Percentiles rank a stretch among this genome's conserved stretches.
Evolutionary conservation across 2,797 vertebrate species (phyloP).

Genomic region (Australoheros facetus): DNA sequence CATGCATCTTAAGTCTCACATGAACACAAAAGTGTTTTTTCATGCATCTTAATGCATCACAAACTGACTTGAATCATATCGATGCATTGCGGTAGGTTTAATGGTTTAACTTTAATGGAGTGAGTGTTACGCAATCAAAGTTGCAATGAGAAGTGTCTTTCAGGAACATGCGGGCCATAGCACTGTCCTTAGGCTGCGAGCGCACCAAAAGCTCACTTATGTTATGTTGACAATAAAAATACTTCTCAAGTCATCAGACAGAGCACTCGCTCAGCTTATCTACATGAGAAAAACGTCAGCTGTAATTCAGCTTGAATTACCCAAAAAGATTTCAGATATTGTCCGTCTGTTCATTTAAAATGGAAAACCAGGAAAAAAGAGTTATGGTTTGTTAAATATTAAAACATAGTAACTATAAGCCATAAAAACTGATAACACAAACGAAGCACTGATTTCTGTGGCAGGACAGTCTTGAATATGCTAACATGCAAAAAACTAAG

Average conservation of each 20-base stretch:
- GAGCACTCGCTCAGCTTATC: slow-evolving; percentile 1
- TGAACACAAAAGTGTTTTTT: slow-evolving; percentile 8
- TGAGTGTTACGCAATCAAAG: slow-evolving; percentile 22
- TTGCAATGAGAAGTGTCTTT: slow-evolving; percentile 26
- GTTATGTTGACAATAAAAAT: not conserved
- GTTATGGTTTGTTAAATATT: too few species aligned
- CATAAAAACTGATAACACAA: too few species aligned
- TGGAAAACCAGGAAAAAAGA: too few species aligned
- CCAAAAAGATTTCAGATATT: not conserved
- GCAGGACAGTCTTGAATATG: too few species aligned
- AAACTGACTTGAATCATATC: slow-evolving; percentile 1
- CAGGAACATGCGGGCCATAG: slow-evolving; percentile 5
- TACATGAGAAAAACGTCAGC: not conserved
- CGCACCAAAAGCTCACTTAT: slow-evolving; percentile 23
- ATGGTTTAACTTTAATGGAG: slow-evolving; percentile 5
- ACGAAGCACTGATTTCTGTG: too few species aligned
- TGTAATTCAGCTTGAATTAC: not conserved
- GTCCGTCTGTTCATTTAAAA: not conserved
- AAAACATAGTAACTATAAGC: too few species aligned
- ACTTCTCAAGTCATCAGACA: slow-evolving; percentile 10
- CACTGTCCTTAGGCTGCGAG: slow-evolving; percentile 10
- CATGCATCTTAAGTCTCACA: not conserved
- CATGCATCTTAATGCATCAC: slow-evolving; percentile 29
- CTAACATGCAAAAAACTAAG: too few species aligned
- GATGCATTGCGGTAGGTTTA: slow-evolving; percentile 19